Conservation (phyloP, 2,113 vertebrate genomes). For the Electrona antarctica region DNA sequence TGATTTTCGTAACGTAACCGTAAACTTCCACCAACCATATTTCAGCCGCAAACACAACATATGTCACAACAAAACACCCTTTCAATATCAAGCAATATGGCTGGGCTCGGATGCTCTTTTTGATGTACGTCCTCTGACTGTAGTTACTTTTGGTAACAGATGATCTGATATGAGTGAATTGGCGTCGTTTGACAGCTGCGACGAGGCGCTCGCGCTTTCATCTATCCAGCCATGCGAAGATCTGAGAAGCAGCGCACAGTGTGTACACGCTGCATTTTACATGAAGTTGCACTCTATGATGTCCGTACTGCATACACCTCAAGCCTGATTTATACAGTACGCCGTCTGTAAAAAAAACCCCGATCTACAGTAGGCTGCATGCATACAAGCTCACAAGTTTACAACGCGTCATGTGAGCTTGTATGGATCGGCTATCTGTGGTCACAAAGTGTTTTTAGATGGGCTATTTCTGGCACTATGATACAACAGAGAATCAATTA, state of each 20-base stretch:
- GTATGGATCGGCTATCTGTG: no score
- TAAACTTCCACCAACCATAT: conserved; percentile 2
- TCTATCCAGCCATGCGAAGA: not conserved
- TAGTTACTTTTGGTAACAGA: conserved; percentile 1
- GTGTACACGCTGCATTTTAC: no score
- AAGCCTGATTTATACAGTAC: no score
- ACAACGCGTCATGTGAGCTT: no score
- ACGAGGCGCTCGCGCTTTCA: not conserved
- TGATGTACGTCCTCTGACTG: not conserved
- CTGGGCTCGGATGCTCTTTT: not conserved
- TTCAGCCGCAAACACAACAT: not conserved
- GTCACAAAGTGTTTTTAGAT: no score
- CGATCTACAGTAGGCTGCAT: no score
- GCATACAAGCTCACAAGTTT: no score
- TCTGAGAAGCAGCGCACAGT: conserved; percentile 1
- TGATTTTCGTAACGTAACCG: not conserved
- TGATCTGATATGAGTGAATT: conserved; percentile 19
- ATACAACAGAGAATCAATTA: no score
- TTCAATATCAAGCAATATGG: not conserved
- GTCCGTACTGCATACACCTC: no score
- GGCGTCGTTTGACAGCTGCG: not conserved
- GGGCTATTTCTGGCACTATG: no score
- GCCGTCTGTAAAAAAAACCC: no score
- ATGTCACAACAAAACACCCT: not conserved
- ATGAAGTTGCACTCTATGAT: no score